Percentiles rank a stretch among this genome's conserved stretches.
These are phyloP conservation scores for Poecile atricapillus DNA, from an alignment of 2,113 vertebrate genomes.

Conservation along the genomic window DNA sequence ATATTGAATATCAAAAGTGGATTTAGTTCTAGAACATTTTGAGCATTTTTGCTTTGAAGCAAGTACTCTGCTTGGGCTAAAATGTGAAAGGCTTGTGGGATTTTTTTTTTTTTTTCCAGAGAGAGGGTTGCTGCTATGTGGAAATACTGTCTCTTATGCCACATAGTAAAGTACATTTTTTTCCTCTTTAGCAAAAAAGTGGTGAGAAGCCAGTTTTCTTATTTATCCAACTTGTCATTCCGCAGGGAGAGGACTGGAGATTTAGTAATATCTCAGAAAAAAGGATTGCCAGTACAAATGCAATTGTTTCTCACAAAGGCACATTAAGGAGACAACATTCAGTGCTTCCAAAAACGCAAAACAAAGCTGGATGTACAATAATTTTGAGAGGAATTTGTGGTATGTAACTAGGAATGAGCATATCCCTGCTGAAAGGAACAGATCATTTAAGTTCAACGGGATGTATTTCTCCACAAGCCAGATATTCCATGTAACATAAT, in stretches of 20 bases:
- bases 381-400: not conserved
- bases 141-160: constrained; percentile 30
- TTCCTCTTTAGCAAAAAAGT: constrained; percentile 26
- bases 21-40: not conserved
- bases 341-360: not conserved
- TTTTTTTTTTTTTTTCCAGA: not conserved
- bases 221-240: constrained; percentile 27
- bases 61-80: not conserved
- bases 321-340: not conserved
- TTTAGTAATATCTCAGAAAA: constrained; percentile 20
- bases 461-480: not conserved
- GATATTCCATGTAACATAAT: not conserved
- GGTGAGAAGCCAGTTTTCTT: constrained; percentile 21
- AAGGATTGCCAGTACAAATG: constrained; percentile 15
- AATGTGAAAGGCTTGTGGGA: constrained; percentile 13
- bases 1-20: not conserved
- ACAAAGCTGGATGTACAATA: not conserved
- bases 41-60: not conserved
- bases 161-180: constrained; percentile 40
- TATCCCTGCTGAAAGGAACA: not conserved
- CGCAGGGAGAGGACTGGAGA: not conserved
- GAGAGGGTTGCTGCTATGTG: constrained; percentile 2
- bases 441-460: not conserved
- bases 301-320: constrained; percentile 1
- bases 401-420: not conserved